These are phyloP conservation scores for Epirrhoe tristata DNA, from an alignment of 2,888 invertebrate species.

Conservation along the genomic window DNA sequence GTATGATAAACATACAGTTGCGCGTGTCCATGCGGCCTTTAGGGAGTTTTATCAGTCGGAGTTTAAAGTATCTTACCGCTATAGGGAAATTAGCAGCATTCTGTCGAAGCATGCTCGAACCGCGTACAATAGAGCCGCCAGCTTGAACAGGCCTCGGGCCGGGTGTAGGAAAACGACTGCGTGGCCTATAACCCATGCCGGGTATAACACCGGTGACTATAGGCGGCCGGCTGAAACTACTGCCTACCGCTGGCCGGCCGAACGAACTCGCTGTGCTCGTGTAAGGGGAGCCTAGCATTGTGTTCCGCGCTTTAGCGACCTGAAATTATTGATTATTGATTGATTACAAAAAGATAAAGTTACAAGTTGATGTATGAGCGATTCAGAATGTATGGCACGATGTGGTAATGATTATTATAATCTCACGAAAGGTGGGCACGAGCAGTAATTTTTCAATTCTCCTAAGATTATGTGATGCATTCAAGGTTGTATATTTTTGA, in stretches of 20 bases:
- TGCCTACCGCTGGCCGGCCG: constrained; percentile 27
- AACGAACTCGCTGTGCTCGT: constrained; percentile 18
- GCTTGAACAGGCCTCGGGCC: constrained; percentile 18
- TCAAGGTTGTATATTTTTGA: too few species aligned
- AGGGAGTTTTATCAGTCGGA: not conserved
- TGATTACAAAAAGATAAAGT: not conserved
- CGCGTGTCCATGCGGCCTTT: too few species aligned
- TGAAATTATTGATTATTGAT: constrained; percentile 7
- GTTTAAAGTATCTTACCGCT: constrained; percentile 23
- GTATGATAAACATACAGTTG: too few species aligned
- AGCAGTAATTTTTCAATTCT: too few species aligned
- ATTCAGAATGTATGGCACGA: too few species aligned
- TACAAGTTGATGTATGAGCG: too few species aligned
- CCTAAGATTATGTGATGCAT: too few species aligned
- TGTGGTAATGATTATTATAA: too few species aligned
- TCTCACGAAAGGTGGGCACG: too few species aligned
- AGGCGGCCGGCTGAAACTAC: constrained; percentile 31
- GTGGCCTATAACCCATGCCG: constrained; percentile 45
- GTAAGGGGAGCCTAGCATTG: constrained; percentile 25
- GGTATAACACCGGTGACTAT: constrained; percentile 67
- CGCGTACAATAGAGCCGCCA: constrained; percentile 31
- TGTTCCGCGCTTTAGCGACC: constrained; percentile 31
- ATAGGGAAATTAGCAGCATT: constrained; percentile 7
- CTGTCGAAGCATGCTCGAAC: constrained; percentile 27
- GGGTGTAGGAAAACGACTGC: constrained; percentile 5